phyloP scores from a whole-genome alignment of 92 coral and sea anemone genomes.

The Umimayanthus kanabou region DNA sequence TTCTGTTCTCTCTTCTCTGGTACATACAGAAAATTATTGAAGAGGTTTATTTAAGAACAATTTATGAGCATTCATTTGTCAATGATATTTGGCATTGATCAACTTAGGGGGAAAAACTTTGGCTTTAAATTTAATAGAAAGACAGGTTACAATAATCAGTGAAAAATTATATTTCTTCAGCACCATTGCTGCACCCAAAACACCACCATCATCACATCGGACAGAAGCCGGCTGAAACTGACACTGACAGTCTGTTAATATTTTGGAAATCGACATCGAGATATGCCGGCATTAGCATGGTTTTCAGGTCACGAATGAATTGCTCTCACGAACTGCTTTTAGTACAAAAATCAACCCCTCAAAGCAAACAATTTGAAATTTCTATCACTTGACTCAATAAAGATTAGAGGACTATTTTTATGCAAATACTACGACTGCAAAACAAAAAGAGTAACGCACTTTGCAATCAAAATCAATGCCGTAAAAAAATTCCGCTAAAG shows the following conservation, averaged over 20 bases:
- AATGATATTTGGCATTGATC: not conserved
- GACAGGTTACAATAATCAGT: not conserved
- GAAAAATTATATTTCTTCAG: not conserved
- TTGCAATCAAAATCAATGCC: conserved; percentile 32
- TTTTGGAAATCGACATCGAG: conserved; percentile 8
- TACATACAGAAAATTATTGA: conserved; percentile 2
- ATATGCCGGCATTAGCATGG: conserved; percentile 2
- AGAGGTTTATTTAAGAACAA: not conserved
- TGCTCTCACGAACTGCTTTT: not conserved
- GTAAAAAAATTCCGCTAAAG: conserved; percentile 29
- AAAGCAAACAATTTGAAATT: conserved; percentile 54
- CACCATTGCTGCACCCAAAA: not conserved
- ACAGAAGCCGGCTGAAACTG: conserved; percentile 29
- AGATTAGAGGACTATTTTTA: conserved; percentile 73
- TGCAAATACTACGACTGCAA: conserved; percentile 64
- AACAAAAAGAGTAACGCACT: conserved; percentile 35
- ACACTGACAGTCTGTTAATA: not conserved
- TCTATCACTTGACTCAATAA: conserved; percentile 49
- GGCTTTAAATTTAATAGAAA: not conserved
- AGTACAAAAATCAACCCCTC: conserved; percentile 12
- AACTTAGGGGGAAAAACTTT: not conserved
- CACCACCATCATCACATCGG: not conserved
- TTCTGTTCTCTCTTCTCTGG: not conserved
- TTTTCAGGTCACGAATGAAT: conserved; percentile 23
- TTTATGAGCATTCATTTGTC: not conserved